These are phyloP conservation scores for Astur gentilis DNA, from an alignment of 2,113 vertebrate genomes.

Conservation along the genomic window DNA sequence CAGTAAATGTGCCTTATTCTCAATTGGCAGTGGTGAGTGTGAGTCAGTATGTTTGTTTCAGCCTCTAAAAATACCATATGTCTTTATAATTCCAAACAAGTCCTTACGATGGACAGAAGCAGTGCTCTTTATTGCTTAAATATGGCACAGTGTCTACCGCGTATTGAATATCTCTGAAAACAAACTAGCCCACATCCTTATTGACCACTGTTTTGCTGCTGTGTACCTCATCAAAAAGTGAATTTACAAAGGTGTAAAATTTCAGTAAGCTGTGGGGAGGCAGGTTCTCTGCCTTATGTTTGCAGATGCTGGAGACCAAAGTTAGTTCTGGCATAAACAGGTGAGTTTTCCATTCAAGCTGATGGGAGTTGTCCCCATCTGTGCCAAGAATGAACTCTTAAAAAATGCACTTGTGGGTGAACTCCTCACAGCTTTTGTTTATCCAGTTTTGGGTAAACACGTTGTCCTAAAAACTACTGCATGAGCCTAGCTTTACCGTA, in stretches of 20 bases:
- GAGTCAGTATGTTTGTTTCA: slow-evolving; percentile 67
- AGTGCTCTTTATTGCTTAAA: not conserved
- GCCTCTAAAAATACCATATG: slow-evolving; percentile 63
- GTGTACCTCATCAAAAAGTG: not conserved
- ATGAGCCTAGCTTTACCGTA: not conserved
- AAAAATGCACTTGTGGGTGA: slow-evolving; percentile 8
- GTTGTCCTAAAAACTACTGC: not conserved
- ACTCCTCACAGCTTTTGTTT: slow-evolving; percentile 25
- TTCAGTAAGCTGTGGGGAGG: not conserved
- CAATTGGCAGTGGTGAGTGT: slow-evolving; percentile 48
- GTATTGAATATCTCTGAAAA: not conserved
- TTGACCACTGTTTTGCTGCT: not conserved
- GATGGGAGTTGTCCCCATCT: not conserved
- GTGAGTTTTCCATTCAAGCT: slow-evolving; percentile 23
- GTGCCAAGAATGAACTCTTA: not conserved
- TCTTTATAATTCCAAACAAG: slow-evolving; percentile 52
- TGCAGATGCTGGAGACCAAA: not conserved
- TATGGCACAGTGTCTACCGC: not conserved
- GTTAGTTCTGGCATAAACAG: slow-evolving; percentile 22
- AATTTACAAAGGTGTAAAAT: not conserved
- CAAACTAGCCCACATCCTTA: not conserved
- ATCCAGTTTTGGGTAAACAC: not conserved
- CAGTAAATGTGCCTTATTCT: slow-evolving; percentile 63
- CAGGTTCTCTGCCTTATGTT: not conserved
- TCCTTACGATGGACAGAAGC: slow-evolving; percentile 31